phyloP scores from a whole-genome alignment of 2,113 vertebrate genomes.

The Gallinago media region DNA sequence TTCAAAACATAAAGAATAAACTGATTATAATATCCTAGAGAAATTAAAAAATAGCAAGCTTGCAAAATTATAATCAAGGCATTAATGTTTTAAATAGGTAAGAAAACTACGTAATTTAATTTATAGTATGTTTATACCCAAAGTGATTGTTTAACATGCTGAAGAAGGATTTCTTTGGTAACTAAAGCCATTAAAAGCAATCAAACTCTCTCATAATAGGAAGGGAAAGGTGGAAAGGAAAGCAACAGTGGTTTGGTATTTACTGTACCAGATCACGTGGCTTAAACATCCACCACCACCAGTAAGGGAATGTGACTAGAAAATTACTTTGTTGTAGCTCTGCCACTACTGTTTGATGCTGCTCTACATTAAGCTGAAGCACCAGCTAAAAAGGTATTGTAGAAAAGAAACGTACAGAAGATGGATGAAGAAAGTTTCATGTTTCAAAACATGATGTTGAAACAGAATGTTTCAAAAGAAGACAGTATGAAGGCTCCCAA shows the following conservation, averaged over 20 bases:
- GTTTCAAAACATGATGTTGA: no score
- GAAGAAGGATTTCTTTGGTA: slow-evolving; percentile 54
- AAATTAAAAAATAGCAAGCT: slow-evolving; percentile 80
- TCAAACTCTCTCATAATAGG: not conserved
- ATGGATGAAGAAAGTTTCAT: not conserved
- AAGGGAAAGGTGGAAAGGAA: not conserved
- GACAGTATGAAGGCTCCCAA: not conserved
- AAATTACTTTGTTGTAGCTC: not conserved
- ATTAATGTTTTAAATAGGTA: slow-evolving; percentile 78
- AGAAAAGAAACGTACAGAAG: not conserved
- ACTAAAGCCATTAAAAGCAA: slow-evolving; percentile 49
- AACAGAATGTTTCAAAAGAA: not conserved
- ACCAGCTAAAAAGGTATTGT: not conserved
- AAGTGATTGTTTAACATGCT: slow-evolving; percentile 33
- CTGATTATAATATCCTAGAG: slow-evolving; percentile 75
- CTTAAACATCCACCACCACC: not conserved
- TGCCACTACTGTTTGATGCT: not conserved
- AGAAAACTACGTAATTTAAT: slow-evolving; percentile 69
- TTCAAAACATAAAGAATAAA: slow-evolving; percentile 78
- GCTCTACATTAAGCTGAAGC: not conserved
- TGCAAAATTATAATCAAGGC: slow-evolving; percentile 74
- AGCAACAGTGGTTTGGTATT: not conserved
- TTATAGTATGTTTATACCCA: slow-evolving; percentile 30
- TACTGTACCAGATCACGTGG: not conserved
- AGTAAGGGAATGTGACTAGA: not conserved